Conservation (phyloP, 2,113 vertebrate species). For the Mugil cephalus region DNA sequence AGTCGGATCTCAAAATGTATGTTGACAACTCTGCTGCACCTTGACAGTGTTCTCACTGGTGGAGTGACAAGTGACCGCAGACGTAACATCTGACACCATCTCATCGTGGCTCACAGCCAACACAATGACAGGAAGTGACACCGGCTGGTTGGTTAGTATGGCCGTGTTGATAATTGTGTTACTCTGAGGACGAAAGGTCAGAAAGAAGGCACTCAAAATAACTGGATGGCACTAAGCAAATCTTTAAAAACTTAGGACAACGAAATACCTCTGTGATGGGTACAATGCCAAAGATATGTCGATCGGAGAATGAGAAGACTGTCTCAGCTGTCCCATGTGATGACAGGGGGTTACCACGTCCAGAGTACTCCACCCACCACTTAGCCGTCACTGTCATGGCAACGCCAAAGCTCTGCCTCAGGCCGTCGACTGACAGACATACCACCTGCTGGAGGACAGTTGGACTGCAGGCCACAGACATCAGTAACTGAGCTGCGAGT, state of each 20-base stretch:
- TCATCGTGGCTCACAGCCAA: slow-evolving; percentile 88
- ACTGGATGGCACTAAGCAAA: neutral
- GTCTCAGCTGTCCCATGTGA: slow-evolving; percentile 54
- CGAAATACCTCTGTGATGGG: slow-evolving; percentile 77
- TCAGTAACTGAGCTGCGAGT: neutral
- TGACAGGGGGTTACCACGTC: neutral
- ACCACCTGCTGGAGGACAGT: slow-evolving; percentile 67
- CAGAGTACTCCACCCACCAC: slow-evolving; percentile 82
- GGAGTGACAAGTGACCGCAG: slow-evolving; percentile 89
- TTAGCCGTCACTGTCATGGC: slow-evolving; percentile 75
- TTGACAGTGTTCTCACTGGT: slow-evolving; percentile 90
- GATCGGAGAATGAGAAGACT: slow-evolving; percentile 78
- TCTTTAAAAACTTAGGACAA: neutral
- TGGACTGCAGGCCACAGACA: slow-evolving; percentile 54
- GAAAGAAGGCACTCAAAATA: neutral
- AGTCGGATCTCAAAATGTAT: neutral
- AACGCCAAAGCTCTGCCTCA: slow-evolving; percentile 71
- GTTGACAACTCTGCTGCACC: slow-evolving; percentile 75
- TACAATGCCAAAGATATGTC: slow-evolving; percentile 76
- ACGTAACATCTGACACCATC: slow-evolving; percentile 83
- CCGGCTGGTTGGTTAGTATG: slow-evolving; percentile 88
- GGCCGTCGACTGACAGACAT: slow-evolving; percentile 73
- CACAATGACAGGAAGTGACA: slow-evolving; percentile 90
- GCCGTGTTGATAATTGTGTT: slow-evolving; percentile 90
- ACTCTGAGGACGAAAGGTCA: slow-evolving; percentile 56